phyloP scores from a whole-genome alignment of 2,113 vertebrate genomes.

The Lagopus muta region DNA sequence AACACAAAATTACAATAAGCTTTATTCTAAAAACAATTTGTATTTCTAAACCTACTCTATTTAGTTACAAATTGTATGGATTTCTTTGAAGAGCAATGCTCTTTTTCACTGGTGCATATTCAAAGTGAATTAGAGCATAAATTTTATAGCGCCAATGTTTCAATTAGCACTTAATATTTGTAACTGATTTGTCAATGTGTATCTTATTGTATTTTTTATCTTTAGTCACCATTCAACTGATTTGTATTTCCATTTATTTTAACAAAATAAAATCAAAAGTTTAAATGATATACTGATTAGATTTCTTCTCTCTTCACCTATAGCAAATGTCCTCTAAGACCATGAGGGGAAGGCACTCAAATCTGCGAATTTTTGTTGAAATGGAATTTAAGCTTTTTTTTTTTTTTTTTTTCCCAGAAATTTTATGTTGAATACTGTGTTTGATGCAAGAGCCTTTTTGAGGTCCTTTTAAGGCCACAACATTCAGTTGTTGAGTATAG shows the following conservation, averaged over 20 bases:
- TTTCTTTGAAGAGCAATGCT: background rate
- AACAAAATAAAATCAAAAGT: background rate
- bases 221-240: background rate
- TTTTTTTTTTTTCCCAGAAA: background rate
- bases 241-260: slow-evolving; percentile 1
- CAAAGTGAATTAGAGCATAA: background rate
- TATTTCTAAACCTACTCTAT: background rate
- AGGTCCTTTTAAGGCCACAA: background rate
- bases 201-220: slow-evolving; percentile 8
- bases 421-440: background rate
- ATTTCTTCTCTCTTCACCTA: background rate
- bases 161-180: slow-evolving; percentile 15
- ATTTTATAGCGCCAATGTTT: background rate
- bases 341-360: background rate
- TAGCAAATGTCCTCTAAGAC: background rate
- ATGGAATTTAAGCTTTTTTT: background rate
- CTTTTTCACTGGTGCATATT: background rate
- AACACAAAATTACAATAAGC: background rate
- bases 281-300: background rate
- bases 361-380: background rate
- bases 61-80: background rate
- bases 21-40: background rate
- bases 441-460: background rate
- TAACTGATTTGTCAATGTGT: slow-evolving; percentile 28
- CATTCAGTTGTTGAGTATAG: background rate